Percentiles rank a stretch among this genome's conserved stretches.
phyloP scores from a whole-genome alignment of 1,140 invertebrate species.

The Hyphantria cunea region DNA sequence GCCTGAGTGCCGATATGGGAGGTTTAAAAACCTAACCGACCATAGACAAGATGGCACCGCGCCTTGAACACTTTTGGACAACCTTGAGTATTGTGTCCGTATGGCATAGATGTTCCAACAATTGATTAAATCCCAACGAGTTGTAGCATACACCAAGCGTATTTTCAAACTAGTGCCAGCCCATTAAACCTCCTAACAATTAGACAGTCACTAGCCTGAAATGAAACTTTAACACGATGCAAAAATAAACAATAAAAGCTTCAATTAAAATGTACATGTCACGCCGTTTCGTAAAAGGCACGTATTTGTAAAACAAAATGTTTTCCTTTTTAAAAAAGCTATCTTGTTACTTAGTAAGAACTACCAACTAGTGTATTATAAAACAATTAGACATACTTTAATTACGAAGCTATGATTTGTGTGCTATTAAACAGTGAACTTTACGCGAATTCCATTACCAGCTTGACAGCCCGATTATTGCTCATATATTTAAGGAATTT shows the following conservation, averaged over 20 bases:
- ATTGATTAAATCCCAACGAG: constrained; percentile 19
- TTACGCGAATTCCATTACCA: constrained; percentile 28
- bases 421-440: constrained; percentile 47
- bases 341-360: constrained; percentile 64
- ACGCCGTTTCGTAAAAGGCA: constrained; percentile 66
- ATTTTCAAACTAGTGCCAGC: constrained; percentile 14
- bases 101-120: constrained; percentile 14
- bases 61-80: constrained; percentile 1
- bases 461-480: constrained; percentile 23
- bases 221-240: constrained; percentile 31
- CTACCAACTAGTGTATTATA: constrained; percentile 63
- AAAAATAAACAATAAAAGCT: constrained; percentile 57
- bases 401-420: constrained; percentile 57
- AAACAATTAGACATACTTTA: constrained; percentile 32
- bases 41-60: constrained; percentile 8
- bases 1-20: constrained; percentile 15
- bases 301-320: constrained; percentile 64
- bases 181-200: not conserved
- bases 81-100: constrained; percentile 8
- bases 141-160: constrained; percentile 26
- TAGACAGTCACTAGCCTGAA: constrained; percentile 1
- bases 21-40: not conserved
- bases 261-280: constrained; percentile 52
- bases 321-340: constrained; percentile 71
- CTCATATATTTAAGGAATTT: constrained; percentile 23